Base-by-base conservation (phyloP, 2,113 vertebrate genomes). In the Siphamia tubifer region DNA sequence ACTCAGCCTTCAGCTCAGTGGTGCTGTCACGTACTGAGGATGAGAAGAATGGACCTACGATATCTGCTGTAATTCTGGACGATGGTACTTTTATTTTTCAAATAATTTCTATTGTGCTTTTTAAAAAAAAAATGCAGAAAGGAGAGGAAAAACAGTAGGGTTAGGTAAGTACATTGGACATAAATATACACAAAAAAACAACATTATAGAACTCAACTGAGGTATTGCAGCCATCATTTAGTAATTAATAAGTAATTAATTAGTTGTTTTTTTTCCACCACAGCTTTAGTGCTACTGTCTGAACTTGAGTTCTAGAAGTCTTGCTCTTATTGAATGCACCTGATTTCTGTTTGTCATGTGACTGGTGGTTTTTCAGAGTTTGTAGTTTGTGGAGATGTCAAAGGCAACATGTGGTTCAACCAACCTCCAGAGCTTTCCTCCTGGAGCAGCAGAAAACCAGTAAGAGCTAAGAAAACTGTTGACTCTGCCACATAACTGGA, bases 341-440 rank as follows among this genome's bases (percentile, higher is more conserved):
- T 13, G 23, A 10, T 31, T 16, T 11, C 5, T 6, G 4, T 15
- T 39, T 12, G 20, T 25, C n/a, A n/a, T n/a, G n/a, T n/a, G n/a
- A n/a, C n/a, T n/a, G n/a, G n/a, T n/a, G n/a, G 13, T 48, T 8
- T 58, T 72, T 15, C 74, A 94, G 92, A 89, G 0, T 77, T 92
- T 17, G 27, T 91, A 2, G 91, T 92, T 47, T 92, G 87, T 66
- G 92, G 92, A 32, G 91, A 94, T 55, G 17, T 55, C 9, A 76
- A 66, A 1, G 93, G 92, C 8, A 87, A 91, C 80, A 91, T 94
- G 75, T 92, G 90, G 91, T 93, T 84, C 68, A 89, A 81, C 27
- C 32, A 63, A 13, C 47, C 60, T 13, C 52, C 77, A 3, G 38
- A 74, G 2, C 1, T 28, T 12, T 61, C 13, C 2, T 28, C 62